A percentile compares a stretch with the other conserved stretches of the same genome.
These are phyloP conservation scores for Eristalis arbustorum DNA, from an alignment of 2,888 invertebrate species.

Conservation along the genomic window DNA sequence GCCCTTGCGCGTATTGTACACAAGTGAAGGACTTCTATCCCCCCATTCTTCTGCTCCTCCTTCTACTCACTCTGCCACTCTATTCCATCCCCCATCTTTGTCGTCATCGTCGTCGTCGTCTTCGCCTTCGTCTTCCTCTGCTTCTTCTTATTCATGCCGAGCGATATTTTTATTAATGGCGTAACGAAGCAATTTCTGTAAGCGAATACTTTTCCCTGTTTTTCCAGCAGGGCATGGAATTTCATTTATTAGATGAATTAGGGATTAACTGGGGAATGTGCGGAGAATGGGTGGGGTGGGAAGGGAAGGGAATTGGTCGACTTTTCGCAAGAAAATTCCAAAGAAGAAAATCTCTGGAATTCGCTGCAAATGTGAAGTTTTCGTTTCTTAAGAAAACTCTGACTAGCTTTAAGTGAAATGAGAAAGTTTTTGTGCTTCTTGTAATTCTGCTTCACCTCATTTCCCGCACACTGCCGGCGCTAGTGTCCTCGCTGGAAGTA, in stretches of 20 bases:
- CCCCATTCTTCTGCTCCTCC: background rate
- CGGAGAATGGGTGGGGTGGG: background rate
- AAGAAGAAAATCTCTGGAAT: slow-evolving; percentile 41
- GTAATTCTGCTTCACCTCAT: background rate
- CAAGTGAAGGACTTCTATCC: slow-evolving; percentile 11
- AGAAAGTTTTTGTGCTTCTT: slow-evolving; percentile 5
- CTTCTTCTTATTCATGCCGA: slow-evolving; percentile 24
- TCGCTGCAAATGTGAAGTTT: slow-evolving; percentile 50
- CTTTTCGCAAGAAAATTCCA: slow-evolving; percentile 31
- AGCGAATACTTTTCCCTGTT: slow-evolving; percentile 71
- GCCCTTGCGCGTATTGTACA: slow-evolving; percentile 55
- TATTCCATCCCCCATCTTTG: background rate
- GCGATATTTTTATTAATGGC: slow-evolving; percentile 72
- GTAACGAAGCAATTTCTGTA: slow-evolving; percentile 72
- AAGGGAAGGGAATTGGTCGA: slow-evolving; percentile 6
- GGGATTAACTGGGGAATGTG: slow-evolving; percentile 70
- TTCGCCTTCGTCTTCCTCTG: background rate
- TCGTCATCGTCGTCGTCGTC: background rate
- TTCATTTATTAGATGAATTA: slow-evolving; percentile 73
- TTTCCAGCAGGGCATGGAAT: slow-evolving; percentile 69
- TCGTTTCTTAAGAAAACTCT: slow-evolving; percentile 27
- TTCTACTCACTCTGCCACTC: background rate
- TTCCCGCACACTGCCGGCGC: background rate
- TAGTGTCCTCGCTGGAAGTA: background rate
- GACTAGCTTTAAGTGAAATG: slow-evolving; percentile 35